A percentile compares a stretch with the other conserved stretches of the same genome.
Evolutionary conservation across 2,113 vertebrate species (phyloP).

Genomic region (Phocoena phocoena): DNA sequence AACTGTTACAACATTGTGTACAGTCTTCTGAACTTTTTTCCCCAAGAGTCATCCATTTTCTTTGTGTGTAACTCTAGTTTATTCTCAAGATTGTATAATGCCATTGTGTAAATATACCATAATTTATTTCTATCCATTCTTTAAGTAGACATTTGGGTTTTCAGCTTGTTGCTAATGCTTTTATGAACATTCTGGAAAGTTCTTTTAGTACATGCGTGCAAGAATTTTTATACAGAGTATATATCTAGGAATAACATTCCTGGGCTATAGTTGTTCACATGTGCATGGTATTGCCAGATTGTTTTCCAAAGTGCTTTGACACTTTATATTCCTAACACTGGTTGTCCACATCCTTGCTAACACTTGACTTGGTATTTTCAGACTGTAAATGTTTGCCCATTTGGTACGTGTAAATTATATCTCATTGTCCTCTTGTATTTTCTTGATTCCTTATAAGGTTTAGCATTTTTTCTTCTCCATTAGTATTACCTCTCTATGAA

Average conservation of each 20-base stretch:
- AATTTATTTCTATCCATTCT: neutral
- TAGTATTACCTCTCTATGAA: neutral
- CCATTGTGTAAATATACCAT: neutral
- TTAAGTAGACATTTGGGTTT: neutral
- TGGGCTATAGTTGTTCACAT: neutral
- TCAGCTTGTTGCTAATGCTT: neutral
- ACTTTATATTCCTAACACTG: neutral
- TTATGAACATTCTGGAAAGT: neutral
- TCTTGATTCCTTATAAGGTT: neutral
- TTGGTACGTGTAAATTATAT: neutral
- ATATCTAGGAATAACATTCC: neutral
- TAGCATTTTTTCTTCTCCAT: neutral
- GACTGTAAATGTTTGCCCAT: neutral
- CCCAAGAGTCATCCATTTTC: neutral
- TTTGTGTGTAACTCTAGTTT: neutral
- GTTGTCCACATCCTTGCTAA: neutral
- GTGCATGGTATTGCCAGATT: neutral
- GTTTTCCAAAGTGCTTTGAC: neutral
- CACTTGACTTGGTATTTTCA: neutral
- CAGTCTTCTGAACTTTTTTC: neutral
- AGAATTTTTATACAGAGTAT: neutral
- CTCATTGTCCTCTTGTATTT: neutral
- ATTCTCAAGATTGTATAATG: neutral
- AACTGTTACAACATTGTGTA: neutral
- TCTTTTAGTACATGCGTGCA: neutral